Evolutionary conservation across 1,140 invertebrate species (phyloP).

Genomic region (Heliconius melpomene): DNA sequence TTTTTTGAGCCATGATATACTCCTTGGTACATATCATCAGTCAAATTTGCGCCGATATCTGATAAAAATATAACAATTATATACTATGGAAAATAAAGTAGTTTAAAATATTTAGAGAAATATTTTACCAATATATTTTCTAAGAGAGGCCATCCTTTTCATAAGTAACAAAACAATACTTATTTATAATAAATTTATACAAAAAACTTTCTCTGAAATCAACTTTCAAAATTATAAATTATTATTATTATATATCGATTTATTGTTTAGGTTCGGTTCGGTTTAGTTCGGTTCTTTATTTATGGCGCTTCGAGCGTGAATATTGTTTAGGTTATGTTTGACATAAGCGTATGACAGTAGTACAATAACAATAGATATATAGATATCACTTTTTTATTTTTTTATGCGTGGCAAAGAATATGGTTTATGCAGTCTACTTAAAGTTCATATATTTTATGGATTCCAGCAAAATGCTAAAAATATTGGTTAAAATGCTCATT

Average conservation of each 20-base stretch:
- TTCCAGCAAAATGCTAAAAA: too few species aligned
- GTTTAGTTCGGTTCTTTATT: too few species aligned
- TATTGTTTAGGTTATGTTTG: too few species aligned
- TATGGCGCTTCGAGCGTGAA: too few species aligned
- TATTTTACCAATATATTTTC: constrained; percentile 13
- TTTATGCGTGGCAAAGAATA: not conserved
- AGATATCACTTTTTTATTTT: too few species aligned
- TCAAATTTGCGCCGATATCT: constrained; percentile 96
- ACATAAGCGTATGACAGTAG: too few species aligned
- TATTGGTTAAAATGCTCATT: too few species aligned
- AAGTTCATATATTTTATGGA: not conserved
- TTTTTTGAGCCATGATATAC: constrained; percentile 92
- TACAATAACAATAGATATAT: too few species aligned
- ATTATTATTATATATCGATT: too few species aligned
- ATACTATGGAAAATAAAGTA: not conserved
- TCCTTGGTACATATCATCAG: constrained; percentile 95
- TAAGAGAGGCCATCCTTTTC: constrained; percentile 10
- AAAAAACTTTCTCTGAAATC: too few species aligned
- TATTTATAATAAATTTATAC: not conserved
- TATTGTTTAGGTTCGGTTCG: too few species aligned
- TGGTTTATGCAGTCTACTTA: not conserved
- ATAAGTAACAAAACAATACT: not conserved
- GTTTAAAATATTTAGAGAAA: not conserved
- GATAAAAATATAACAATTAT: constrained; percentile 15
- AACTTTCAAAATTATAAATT: too few species aligned